These are phyloP conservation scores for Chironomus tentans DNA, from an alignment of 2,888 invertebrate genomes.

Conservation along the genomic window DNA sequence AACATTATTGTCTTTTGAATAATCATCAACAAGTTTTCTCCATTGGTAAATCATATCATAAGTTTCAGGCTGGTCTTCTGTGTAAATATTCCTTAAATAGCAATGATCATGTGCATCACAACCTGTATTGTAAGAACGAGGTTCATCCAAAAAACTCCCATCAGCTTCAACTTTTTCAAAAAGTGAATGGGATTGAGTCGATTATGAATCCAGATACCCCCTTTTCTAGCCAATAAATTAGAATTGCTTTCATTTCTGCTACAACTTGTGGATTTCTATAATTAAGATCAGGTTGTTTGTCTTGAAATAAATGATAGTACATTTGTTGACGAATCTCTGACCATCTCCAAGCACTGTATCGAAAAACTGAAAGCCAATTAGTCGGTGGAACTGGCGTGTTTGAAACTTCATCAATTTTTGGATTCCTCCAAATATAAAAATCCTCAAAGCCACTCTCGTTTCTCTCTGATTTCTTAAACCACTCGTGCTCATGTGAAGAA, in stretches of 20 bases:
- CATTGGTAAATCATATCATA: slow-evolving; percentile 50
- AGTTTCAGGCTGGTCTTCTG: slow-evolving; percentile 50
- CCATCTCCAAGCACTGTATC: slow-evolving; percentile 59
- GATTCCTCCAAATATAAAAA: slow-evolving; percentile 64
- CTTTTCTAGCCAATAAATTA: slow-evolving; percentile 55
- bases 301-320: slow-evolving; percentile 52
- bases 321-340: slow-evolving; percentile 42
- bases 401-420: slow-evolving; percentile 31
- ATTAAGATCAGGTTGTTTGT: slow-evolving; percentile 61
- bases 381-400: slow-evolving; percentile 38
- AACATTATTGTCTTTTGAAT: slow-evolving; percentile 36
- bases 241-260: slow-evolving; percentile 47
- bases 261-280: slow-evolving; percentile 52
- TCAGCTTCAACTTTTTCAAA: slow-evolving; percentile 43
- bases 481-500: slow-evolving; percentile 57
- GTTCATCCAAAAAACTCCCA: slow-evolving; percentile 45
- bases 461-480: slow-evolving; percentile 54
- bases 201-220: slow-evolving; percentile 55
- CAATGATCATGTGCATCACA: slow-evolving; percentile 46
- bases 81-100: slow-evolving; percentile 50
- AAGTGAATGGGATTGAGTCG: slow-evolving; percentile 39
- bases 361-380: slow-evolving; percentile 42
- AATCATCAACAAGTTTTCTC: slow-evolving; percentile 47
- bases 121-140: slow-evolving; percentile 39
- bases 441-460: slow-evolving; percentile 55